phyloP scores from a whole-genome alignment of 1,140 invertebrate species.

The Paraescarpia echinospica region DNA sequence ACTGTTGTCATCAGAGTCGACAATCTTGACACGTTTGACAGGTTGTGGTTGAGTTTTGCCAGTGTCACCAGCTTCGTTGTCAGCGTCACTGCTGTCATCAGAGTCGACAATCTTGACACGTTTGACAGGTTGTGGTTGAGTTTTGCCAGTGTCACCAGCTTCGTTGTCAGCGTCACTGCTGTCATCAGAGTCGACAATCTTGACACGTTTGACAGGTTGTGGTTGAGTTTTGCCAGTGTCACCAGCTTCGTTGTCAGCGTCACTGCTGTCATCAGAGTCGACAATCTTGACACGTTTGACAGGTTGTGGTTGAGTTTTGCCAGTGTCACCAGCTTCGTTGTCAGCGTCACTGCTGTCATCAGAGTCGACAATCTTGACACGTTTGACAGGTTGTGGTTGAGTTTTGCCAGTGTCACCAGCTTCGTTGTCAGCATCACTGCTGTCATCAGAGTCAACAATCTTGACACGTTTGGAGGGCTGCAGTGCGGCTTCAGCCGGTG shows the following conservation, averaged over 20 bases:
- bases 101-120: too few relatives aligned
- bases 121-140: too few relatives aligned
- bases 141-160: too few relatives aligned
- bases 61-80: too few relatives aligned
- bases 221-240: too few relatives aligned
- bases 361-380: background rate
- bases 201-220: too few relatives aligned
- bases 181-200: too few relatives aligned
- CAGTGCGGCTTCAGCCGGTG: background rate
- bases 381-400: background rate
- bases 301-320: background rate
- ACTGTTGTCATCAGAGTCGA: too few relatives aligned
- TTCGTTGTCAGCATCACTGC: background rate
- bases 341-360: background rate
- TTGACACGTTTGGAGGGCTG: background rate
- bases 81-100: too few relatives aligned
- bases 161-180: too few relatives aligned
- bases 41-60: slow-evolving; percentile 3
- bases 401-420: background rate
- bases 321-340: background rate
- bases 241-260: too few relatives aligned
- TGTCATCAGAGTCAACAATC: background rate
- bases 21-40: background rate
- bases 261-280: too few relatives aligned
- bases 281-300: background rate